A percentile compares a stretch with the other conserved stretches of the same genome.
phyloP scores from a whole-genome alignment of 2,888 invertebrate genomes.

The Pristionchus maxplancki region DNA sequence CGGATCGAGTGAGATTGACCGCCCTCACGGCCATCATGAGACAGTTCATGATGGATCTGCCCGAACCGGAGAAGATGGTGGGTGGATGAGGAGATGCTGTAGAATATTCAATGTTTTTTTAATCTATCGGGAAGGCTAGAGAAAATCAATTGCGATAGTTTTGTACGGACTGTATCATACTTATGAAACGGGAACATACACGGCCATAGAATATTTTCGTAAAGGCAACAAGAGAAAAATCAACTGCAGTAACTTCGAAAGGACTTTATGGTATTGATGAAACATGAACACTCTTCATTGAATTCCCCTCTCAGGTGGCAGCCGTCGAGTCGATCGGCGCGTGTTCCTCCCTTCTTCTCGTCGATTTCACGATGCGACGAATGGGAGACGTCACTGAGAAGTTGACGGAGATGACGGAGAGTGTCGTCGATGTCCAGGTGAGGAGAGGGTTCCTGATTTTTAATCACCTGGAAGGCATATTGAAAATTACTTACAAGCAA shows the following conservation, averaged over 20 bases:
- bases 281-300: not conserved
- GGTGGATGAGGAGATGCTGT: not conserved
- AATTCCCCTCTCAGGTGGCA: not conserved
- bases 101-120: no score
- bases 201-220: no score
- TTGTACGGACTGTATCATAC: no score
- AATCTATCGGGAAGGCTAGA: no score
- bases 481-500: no score
- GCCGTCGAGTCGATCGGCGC: not conserved
- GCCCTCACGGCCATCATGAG: slow-evolving; percentile 7
- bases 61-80: slow-evolving; percentile 28
- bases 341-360: not conserved
- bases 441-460: no score
- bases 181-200: no score
- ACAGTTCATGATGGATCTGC: slow-evolving; percentile 35
- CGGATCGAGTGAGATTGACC: not conserved
- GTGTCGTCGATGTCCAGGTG: slow-evolving; percentile 13
- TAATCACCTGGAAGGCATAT: no score
- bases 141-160: no score
- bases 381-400: not conserved
- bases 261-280: not conserved
- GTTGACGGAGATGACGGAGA: not conserved
- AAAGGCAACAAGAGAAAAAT: no score
- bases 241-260: no score
- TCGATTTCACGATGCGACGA: slow-evolving; percentile 1